Evolutionary conservation across 2,113 vertebrate genomes (phyloP), one percentile per base, ranked within the genome.

Genomic region (Glaucomys volans): DNA sequence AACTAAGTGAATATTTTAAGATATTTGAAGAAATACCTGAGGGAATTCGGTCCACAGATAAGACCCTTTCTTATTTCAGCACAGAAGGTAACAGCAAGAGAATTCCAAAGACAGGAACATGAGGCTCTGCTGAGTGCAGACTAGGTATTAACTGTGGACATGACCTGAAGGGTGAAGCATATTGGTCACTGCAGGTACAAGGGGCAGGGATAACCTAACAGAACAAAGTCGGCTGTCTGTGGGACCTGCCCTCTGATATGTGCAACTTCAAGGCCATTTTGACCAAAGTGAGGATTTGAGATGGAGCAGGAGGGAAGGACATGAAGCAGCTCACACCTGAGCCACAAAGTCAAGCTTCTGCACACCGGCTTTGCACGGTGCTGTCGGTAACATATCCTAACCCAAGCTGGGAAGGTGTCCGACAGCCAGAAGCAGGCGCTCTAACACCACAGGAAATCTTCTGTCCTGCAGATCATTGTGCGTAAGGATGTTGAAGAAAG

Each of bases 1-100:
- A 96, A 97, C 90, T 18, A 80, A 93, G 91, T 72, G 26, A 90
- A 9, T 97, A 92, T 91, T 97, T 98, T 83, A 96, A 95, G 97
- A 77, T 62, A 97, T 37, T 94, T 88, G 91, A 80, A 94, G 94
- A 92, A 83, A 93, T 72, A 75, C 37, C 57, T 80, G 50, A 67
- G 52, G 64, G 64, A 81, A 95, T 96, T 87, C 42, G 93, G 83
- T 50, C 18, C 80, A 82, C 14, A 92, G 79, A 89, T 69, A 93
- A 90, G 71, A 87, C 10, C 87, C 6, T 85, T 92, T 90, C 42
- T 97, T 93, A 91, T 89, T 95, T 93, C 35, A 91, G 44, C 71
- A 92, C 20, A 47, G 66, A 91, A 88, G 76, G 62, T 44, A 77
- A 87, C 17, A 79, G 74, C n/a, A 64, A 50, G 16, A 89, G 83